Percentiles rank a stretch among this genome's conserved stretches.
These are phyloP conservation scores for Pollicipes pollicipes DNA, from an alignment of 1,140 invertebrate species.

Conservation along the genomic window DNA sequence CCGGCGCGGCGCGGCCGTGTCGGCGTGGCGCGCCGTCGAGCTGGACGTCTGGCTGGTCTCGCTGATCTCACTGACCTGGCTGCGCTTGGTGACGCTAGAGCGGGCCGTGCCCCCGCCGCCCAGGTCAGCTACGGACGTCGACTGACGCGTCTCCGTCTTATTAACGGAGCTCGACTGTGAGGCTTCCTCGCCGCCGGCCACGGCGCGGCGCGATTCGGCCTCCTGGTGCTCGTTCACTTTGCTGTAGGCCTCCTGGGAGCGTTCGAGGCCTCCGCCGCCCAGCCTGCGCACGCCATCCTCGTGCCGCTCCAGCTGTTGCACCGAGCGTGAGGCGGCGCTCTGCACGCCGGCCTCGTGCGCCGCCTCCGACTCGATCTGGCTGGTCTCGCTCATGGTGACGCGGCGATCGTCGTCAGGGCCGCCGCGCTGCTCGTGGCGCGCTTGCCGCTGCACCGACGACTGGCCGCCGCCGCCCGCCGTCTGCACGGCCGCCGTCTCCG, in stretches of 20 bases:
- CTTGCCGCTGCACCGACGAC: not conserved
- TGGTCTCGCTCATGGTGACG: not conserved
- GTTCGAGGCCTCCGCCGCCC: not conserved
- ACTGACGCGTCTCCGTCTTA: not conserved
- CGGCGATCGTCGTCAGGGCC: too few species aligned
- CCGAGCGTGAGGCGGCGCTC: not conserved
- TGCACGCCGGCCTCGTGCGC: slow-evolving; percentile 1
- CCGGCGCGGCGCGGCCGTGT: too few species aligned
- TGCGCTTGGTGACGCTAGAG: not conserved
- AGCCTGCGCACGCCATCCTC: not conserved
- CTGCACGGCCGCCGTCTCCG: not conserved
- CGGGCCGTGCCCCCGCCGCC: too few species aligned
- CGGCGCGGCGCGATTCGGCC: not conserved
- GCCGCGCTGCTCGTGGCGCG: not conserved
- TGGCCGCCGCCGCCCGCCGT: not conserved
- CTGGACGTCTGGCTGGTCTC: not conserved
- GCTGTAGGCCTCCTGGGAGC: not conserved
- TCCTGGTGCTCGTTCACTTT: not conserved
- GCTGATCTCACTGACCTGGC: not conserved
- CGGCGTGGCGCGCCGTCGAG: not conserved
- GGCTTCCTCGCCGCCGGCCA: not conserved
- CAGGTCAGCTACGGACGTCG: not conserved
- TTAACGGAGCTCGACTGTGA: not conserved
- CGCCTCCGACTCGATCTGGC: not conserved
- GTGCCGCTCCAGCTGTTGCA: not conserved